Percentiles rank a stretch among this genome's conserved stretches.
Conservation (phyloP, 2,888 invertebrate species). For the Lysandra bellargus region DNA sequence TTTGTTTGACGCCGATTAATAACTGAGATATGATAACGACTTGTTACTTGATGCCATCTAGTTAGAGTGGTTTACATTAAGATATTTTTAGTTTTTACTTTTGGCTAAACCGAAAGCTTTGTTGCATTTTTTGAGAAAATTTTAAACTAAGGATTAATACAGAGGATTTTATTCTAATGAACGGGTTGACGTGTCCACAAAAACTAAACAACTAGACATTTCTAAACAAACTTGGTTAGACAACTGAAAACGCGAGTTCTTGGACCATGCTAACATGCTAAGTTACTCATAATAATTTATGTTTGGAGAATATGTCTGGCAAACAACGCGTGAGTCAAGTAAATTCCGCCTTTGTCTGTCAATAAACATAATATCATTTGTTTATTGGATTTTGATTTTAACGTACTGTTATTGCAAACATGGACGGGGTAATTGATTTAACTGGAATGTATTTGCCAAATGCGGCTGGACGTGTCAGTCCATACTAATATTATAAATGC, state of each 20-base stretch:
- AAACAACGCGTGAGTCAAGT: conserved; percentile 29
- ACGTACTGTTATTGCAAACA: conserved; percentile 33
- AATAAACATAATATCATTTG: conserved; percentile 33
- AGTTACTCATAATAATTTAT: conserved; percentile 9
- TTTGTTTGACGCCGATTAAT: conserved; percentile 37
- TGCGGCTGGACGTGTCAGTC: not conserved
- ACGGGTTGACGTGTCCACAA: no score
- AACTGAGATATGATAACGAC: conserved; percentile 30
- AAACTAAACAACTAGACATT: no score
- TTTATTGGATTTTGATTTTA: conserved; percentile 27
- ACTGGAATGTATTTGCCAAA: not conserved
- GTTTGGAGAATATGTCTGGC: not conserved
- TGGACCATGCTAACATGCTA: not conserved
- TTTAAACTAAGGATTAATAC: not conserved
- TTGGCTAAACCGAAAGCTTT: not conserved
- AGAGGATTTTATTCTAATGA: not conserved
- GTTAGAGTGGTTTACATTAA: conserved; percentile 9
- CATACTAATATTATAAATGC: no score
- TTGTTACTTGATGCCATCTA: conserved; percentile 23
- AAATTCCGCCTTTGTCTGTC: conserved; percentile 33
- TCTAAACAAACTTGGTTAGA: not conserved
- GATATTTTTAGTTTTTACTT: not conserved
- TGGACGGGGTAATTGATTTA: conserved; percentile 30
- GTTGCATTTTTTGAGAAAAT: not conserved
- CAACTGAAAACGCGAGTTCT: not conserved